A percentile compares a stretch with the other conserved stretches of the same genome.
phyloP scores from a whole-genome alignment of 2,888 invertebrate species.

The Tubulanus polymorphus region DNA sequence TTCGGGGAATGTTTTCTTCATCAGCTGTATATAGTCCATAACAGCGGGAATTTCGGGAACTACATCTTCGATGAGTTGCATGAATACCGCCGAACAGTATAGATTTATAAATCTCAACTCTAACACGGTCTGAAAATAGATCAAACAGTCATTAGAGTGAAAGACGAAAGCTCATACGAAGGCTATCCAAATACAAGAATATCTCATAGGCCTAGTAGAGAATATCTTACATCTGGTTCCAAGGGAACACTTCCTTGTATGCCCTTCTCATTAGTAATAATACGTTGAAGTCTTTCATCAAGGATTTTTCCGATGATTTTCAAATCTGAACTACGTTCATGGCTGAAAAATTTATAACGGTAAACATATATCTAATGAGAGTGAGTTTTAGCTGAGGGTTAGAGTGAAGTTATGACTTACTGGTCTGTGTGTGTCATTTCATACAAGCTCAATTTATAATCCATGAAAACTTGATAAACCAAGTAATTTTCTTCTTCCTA shows the following conservation, averaged over 20 bases:
- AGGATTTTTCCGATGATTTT: slow-evolving; percentile 28
- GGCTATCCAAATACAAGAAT: background rate
- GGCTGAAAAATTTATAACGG: slow-evolving; percentile 26
- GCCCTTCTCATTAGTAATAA: slow-evolving; percentile 24
- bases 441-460: too few relatives aligned
- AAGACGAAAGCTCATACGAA: background rate
- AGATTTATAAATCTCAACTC: slow-evolving; percentile 34
- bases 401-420: too few relatives aligned
- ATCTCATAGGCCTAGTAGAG: background rate
- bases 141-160: background rate
- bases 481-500: too few relatives aligned
- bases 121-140: slow-evolving; percentile 27
- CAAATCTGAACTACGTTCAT: slow-evolving; percentile 35
- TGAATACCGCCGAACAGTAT: slow-evolving; percentile 30
- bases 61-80: slow-evolving; percentile 36
- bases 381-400: too few relatives aligned
- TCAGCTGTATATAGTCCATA: slow-evolving; percentile 26
- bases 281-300: slow-evolving; percentile 26
- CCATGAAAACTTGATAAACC: too few relatives aligned
- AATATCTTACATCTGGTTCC: slow-evolving; percentile 9
- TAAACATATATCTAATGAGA: too few relatives aligned
- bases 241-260: slow-evolving; percentile 9
- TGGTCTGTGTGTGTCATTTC: too few relatives aligned
- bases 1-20: slow-evolving; percentile 33
- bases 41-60: slow-evolving; percentile 30